Conservation (phyloP, 23 tunicate species). For the Trididemnum miniatum region DNA sequence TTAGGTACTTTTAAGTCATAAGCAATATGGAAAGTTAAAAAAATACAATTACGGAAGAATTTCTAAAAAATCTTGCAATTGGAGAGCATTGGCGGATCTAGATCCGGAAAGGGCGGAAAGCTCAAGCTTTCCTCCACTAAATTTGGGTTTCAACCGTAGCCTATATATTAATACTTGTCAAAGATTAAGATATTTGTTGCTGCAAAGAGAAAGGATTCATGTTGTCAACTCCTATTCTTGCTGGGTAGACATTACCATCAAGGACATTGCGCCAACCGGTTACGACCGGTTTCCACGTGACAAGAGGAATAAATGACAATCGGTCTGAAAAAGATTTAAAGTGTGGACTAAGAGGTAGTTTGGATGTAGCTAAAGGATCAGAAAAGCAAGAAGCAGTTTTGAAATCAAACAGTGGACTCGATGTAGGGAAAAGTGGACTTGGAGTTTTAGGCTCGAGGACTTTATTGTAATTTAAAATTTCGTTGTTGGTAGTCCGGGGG, state of each 20-base stretch:
- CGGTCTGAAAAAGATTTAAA: background rate
- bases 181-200: slow-evolving; percentile 13
- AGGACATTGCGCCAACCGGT: slow-evolving; percentile 71
- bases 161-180: no score
- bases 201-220: slow-evolving; percentile 5
- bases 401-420: slow-evolving; percentile 1
- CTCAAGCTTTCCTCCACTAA: no score
- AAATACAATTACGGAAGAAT: no score
- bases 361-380: background rate
- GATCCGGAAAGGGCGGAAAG: no score
- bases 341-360: slow-evolving; percentile 10
- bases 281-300: slow-evolving; percentile 92
- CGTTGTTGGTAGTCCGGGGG: background rate
- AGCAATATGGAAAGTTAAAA: no score
- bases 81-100: no score
- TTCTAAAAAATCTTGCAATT: no score
- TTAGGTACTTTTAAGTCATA: no score
- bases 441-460: background rate
- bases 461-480: background rate
- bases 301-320: slow-evolving; percentile 55
- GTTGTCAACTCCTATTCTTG: background rate
- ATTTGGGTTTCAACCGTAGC: no score
- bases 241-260: slow-evolving; percentile 75
- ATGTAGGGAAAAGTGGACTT: background rate
- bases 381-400: background rate